These are phyloP conservation scores for Odontamblyopus lacepedii DNA, from an alignment of 2,797 vertebrate species.

Conservation along the genomic window DNA sequence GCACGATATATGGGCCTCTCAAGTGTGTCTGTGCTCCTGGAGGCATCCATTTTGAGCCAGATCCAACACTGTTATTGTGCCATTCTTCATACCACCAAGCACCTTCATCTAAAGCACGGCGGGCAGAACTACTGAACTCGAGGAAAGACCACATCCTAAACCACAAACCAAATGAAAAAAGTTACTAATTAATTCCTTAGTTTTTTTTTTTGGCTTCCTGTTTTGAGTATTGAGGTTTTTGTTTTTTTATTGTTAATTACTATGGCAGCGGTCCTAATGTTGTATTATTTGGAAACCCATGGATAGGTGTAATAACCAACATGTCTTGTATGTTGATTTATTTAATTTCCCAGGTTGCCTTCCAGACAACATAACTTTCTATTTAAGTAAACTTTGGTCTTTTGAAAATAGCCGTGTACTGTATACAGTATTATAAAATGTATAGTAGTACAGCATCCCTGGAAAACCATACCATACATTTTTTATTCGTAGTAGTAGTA, in stretches of 20 bases:
- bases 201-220: no score
- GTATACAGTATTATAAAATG: no score
- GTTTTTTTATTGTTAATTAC: no score
- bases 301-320: no score
- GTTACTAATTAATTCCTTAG: background rate
- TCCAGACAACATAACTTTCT: background rate
- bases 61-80: background rate
- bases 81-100: conserved; percentile 1
- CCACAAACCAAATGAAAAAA: background rate
- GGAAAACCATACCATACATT: background rate
- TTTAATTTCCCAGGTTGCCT: no score
- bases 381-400: background rate
- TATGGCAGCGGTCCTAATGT: no score
- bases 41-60: background rate
- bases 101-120: background rate
- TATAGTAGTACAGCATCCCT: background rate
- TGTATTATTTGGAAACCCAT: no score
- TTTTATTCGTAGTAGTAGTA: background rate
- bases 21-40: background rate
- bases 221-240: no score
- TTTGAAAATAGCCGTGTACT: no score
- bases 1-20: conserved; percentile 9
- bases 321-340: no score
- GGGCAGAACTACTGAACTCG: background rate
- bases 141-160: no score